Conservation (phyloP, 2,113 vertebrate genomes). For the Serilophus lunatus region DNA sequence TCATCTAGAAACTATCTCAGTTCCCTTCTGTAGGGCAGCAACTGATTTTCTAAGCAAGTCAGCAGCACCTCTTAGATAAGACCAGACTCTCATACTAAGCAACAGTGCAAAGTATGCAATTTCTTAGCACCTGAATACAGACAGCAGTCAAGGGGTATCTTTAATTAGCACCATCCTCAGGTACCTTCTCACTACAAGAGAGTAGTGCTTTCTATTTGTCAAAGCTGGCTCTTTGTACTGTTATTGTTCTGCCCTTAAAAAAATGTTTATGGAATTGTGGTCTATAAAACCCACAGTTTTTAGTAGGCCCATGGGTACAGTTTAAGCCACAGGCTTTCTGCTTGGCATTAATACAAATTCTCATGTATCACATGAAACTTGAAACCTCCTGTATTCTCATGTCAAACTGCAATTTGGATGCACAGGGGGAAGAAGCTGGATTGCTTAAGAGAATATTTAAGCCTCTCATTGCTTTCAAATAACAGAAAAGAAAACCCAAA, state of each 20-base stretch:
- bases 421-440: neutral
- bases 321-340: constrained; percentile 18
- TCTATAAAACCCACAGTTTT: constrained; percentile 10
- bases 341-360: constrained; percentile 20
- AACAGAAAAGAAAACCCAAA: neutral
- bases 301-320: neutral
- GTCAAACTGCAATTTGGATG: neutral
- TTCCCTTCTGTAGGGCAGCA: neutral
- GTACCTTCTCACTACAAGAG: constrained; percentile 3
- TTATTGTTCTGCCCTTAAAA: constrained; percentile 18
- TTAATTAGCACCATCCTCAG: constrained; percentile 49
- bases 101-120: neutral
- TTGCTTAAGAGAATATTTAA: neutral
- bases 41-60: neutral
- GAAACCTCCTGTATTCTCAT: neutral
- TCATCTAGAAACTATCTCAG: neutral
- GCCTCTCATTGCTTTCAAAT: neutral
- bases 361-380: neutral
- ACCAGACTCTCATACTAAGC: neutral
- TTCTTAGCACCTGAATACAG: neutral
- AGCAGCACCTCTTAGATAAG: neutral
- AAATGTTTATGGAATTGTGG: neutral
- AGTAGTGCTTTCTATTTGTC: constrained; percentile 7
- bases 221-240: neutral
- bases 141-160: neutral